Conservation (phyloP, 1,140 invertebrate species). For the Drosophila chauvacae region DNA sequence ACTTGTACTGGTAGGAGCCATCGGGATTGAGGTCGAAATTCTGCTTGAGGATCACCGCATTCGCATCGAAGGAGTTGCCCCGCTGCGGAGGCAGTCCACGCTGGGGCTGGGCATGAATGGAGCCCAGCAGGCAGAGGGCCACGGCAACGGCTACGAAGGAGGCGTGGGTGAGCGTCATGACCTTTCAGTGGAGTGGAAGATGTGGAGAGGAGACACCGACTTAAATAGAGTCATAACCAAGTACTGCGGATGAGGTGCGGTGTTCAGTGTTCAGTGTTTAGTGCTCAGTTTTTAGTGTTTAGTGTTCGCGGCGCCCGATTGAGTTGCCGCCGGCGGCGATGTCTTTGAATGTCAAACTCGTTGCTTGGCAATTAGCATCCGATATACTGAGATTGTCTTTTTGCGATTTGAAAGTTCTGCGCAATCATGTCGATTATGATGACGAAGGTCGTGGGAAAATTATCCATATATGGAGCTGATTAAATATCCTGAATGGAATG, state of each 20-base stretch:
- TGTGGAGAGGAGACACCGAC: background rate
- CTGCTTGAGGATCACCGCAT: conserved; percentile 84
- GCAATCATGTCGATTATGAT: conserved; percentile 19
- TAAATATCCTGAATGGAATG: background rate
- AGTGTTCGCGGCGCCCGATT: conserved; percentile 17
- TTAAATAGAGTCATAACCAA: conserved; percentile 59
- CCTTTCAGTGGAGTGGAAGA: conserved; percentile 55
- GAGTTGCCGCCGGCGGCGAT: conserved; percentile 41
- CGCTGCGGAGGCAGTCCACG: conserved; percentile 71
- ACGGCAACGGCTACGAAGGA: conserved; percentile 55
- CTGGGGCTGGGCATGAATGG: conserved; percentile 72
- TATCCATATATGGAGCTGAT: conserved; percentile 27
- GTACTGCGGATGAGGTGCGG: conserved; percentile 35
- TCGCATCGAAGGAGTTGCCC: conserved; percentile 68
- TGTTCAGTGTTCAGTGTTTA: conserved; percentile 11
- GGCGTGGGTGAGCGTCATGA: conserved; percentile 74
- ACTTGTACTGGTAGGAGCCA: conserved; percentile 85
- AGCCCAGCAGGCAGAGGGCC: conserved; percentile 67
- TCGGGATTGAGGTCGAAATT: conserved; percentile 85
- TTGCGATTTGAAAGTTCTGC: conserved; percentile 47
- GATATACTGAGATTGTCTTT: conserved; percentile 40
- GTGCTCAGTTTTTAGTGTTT: background rate
- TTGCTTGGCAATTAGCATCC: conserved; percentile 46
- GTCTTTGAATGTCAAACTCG: conserved; percentile 60
- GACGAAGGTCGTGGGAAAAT: conserved; percentile 47